Conservation (phyloP, 1,140 invertebrate genomes). For the Goniozus legneri region DNA sequence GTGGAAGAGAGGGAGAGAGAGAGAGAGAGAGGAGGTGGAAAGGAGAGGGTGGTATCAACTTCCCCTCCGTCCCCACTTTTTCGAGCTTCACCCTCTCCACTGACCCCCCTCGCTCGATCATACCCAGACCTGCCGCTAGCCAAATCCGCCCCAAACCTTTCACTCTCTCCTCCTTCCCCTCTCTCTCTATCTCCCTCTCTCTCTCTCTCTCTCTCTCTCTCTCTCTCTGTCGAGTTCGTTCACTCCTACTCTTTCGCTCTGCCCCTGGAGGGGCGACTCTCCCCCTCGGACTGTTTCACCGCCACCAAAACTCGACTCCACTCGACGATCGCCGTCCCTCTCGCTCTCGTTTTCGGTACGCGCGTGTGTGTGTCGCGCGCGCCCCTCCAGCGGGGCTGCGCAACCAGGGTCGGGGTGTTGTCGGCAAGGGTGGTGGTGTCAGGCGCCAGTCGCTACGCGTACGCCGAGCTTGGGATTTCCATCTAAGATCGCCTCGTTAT, state of each 20-base stretch:
- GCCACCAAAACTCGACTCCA: background rate
- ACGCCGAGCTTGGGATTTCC: conserved; percentile 26
- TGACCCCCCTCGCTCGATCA: background rate
- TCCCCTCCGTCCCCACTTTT: too few species aligned
- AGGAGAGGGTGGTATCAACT: too few species aligned
- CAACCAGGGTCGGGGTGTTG: conserved; percentile 27
- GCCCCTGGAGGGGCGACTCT: background rate
- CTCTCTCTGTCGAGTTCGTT: background rate
- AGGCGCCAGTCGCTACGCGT: conserved; percentile 35
- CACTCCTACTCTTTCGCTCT: background rate
- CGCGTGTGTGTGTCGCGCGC: background rate
- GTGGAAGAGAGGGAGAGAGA: too few species aligned
- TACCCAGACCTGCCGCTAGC: conserved; percentile 4
- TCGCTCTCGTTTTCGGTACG: conserved; percentile 3
- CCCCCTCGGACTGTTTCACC: background rate
- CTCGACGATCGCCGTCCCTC: conserved; percentile 7
- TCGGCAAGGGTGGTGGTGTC: conserved; percentile 36
- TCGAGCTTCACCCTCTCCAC: background rate
- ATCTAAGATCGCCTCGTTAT: too few species aligned
- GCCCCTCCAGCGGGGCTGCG: background rate
- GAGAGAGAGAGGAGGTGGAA: background rate
- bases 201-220: background rate
- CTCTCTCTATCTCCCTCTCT: background rate
- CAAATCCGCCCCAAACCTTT: conserved; percentile 20
- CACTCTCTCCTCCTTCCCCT: background rate